phyloP scores from a whole-genome alignment of 35 echinoderm and acorn worm species.

The Anneissia japonica region DNA sequence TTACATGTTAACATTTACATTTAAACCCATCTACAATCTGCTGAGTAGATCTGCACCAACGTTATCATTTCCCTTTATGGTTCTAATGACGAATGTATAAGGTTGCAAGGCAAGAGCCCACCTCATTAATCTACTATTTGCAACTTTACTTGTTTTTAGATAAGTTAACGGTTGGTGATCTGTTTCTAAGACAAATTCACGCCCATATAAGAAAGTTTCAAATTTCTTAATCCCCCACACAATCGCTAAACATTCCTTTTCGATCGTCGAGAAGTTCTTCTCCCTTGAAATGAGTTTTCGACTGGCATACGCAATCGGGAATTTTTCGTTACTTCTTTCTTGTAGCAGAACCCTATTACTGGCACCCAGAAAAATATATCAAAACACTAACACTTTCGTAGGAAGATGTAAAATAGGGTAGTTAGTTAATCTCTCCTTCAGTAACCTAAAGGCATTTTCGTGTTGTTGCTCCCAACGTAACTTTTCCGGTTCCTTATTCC shows the following conservation, averaged over 20 bases:
- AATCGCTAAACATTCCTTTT: neutral
- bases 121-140: constrained; percentile 9
- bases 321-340: neutral
- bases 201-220: constrained; percentile 22
- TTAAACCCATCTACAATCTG: too few species aligned
- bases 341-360: constrained; percentile 15
- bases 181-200: constrained; percentile 21
- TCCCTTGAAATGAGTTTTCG: constrained; percentile 1
- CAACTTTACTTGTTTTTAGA: constrained; percentile 2
- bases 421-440: too few species aligned
- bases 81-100: constrained; percentile 5
- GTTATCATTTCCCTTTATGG: constrained; percentile 24
- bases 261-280: neutral
- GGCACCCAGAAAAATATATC: neutral
- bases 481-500: too few species aligned
- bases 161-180: constrained; percentile 26
- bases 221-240: constrained; percentile 24
- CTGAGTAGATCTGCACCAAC: constrained; percentile 19
- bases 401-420: too few species aligned
- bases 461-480: too few species aligned
- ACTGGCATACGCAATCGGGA: constrained; percentile 13
- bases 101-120: constrained; percentile 30
- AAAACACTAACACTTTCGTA: neutral
- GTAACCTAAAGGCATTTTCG: too few species aligned
- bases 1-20: too few species aligned